A percentile compares a stretch with the other conserved stretches of the same genome.
Conservation (phyloP, 1,140 invertebrate species). For the Nylanderia fulva region DNA sequence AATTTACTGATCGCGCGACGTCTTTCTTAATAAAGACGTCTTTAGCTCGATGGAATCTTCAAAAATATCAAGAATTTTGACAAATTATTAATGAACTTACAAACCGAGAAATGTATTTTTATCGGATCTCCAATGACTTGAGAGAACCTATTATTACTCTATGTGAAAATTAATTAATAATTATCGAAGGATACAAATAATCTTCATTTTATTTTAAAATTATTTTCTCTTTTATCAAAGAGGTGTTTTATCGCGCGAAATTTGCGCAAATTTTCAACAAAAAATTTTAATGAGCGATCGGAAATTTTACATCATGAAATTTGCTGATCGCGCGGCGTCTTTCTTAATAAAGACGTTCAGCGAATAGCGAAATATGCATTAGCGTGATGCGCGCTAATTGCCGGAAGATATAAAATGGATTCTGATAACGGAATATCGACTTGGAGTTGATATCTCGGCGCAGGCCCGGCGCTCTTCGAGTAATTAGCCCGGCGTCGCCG, state of each 20-base stretch:
- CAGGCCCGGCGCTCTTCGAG: conserved; percentile 28
- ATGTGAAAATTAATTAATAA: conserved; percentile 2
- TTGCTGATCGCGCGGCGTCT: not conserved
- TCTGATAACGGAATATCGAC: conserved; percentile 69
- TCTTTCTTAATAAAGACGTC: not conserved
- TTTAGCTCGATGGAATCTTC: conserved; percentile 8
- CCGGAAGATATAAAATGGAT: conserved; percentile 58
- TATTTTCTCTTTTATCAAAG: not conserved
- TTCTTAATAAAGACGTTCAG: conserved; percentile 1
- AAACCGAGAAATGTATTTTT: not conserved
- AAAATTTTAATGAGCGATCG: not conserved
- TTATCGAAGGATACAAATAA: not conserved
- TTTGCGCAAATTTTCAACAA: not conserved
- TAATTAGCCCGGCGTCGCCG: conserved; percentile 68
- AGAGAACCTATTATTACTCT: not conserved
- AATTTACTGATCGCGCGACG: too few species aligned
- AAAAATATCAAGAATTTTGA: conserved; percentile 44
- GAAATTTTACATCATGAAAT: conserved; percentile 17
- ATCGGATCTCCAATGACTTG: not conserved
- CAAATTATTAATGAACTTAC: conserved; percentile 12
- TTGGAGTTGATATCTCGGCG: conserved; percentile 52
- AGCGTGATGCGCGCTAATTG: conserved; percentile 38
- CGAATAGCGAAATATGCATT: conserved; percentile 4
- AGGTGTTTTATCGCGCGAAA: not conserved
- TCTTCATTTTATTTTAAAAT: not conserved